Conservation (phyloP, 2,797 vertebrate species). For the Synanceia verrucosa region DNA sequence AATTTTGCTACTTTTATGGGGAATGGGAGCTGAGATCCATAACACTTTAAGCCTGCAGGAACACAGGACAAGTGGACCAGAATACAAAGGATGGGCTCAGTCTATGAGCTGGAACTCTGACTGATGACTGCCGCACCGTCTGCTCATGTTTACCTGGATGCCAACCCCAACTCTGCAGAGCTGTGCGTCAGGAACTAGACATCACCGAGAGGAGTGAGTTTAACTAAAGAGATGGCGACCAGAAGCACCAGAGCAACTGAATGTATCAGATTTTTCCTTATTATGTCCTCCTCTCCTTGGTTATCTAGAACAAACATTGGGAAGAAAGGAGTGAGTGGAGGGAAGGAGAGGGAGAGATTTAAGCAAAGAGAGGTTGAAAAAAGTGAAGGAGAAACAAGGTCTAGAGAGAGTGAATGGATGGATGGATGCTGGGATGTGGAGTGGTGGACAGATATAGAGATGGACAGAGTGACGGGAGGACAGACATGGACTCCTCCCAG, state of each 20-base stretch:
- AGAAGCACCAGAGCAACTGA: constrained; percentile 40
- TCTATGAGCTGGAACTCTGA: constrained; percentile 46
- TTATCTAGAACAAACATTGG: constrained; percentile 45
- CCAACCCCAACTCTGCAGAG: neutral
- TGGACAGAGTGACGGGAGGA: constrained; percentile 18
- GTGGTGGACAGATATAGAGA: constrained; percentile 11
- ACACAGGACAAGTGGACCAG: constrained; percentile 2
- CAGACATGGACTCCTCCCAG: constrained; percentile 47
- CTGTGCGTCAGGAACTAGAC: neutral
- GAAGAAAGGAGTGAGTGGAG: neutral
- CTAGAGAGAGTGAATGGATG: neutral
- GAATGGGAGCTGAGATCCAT: neutral
- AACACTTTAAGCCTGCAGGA: constrained; percentile 14
- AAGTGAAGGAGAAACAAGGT: neutral
- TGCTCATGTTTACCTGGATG: neutral
- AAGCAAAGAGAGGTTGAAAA: no score
- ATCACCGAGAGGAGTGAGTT: neutral
- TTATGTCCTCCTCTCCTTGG: neutral
- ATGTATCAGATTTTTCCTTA: constrained; percentile 44
- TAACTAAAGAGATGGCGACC: constrained; percentile 10
- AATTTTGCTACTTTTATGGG: neutral
- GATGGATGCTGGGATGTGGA: neutral
- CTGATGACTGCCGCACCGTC: neutral
- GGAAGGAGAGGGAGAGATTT: no score
- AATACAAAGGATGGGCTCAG: constrained; percentile 12